phyloP scores from a whole-genome alignment of 2,113 vertebrate genomes.

The Etheostoma cragini region DNA sequence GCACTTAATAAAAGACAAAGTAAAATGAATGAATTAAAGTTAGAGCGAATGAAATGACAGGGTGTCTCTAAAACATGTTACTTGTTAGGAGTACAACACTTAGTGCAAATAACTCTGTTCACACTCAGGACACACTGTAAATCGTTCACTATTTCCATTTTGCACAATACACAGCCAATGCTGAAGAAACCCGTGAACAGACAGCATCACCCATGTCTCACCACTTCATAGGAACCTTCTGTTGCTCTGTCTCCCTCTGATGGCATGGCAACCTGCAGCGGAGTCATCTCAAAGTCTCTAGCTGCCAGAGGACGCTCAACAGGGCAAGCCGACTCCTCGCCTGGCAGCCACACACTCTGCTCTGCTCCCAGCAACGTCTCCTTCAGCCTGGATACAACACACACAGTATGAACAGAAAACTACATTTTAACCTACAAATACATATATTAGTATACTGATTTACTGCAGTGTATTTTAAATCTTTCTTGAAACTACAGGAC shows the following conservation, averaged over 20 bases:
- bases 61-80: not conserved
- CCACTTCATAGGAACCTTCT: conserved; percentile 43
- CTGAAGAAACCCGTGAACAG: not conserved
- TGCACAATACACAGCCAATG: not conserved
- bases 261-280: conserved; percentile 56
- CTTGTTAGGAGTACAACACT: not conserved
- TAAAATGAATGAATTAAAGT: not conserved
- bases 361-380: conserved; percentile 50
- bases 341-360: conserved; percentile 48
- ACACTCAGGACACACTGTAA: not conserved
- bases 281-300: conserved; percentile 63
- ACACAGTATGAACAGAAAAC: not conserved
- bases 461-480: not conserved
- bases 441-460: not conserved
- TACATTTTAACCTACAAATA: too few relatives aligned
- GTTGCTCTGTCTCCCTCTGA: not conserved
- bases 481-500: not conserved
- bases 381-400: conserved; percentile 56
- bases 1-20: not conserved
- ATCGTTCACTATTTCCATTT: not conserved
- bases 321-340: conserved; percentile 45
- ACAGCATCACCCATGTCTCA: conserved; percentile 4
- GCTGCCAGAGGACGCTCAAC: conserved; percentile 50
- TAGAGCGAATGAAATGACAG: not conserved
- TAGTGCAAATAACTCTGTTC: not conserved